These are phyloP conservation scores for Seira ritae DNA, from an alignment of 2,888 invertebrate genomes.

Conservation along the genomic window DNA sequence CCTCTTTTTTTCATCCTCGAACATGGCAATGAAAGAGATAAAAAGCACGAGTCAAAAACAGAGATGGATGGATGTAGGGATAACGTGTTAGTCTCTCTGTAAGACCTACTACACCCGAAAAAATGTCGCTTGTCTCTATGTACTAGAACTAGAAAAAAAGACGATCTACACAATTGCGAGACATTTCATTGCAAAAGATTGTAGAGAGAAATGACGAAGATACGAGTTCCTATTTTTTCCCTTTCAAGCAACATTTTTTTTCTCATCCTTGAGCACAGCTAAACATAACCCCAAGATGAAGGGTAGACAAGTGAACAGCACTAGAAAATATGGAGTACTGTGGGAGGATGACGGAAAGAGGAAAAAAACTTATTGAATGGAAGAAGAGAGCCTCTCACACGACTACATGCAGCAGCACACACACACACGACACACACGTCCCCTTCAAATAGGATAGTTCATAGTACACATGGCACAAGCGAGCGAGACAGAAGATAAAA, in stretches of 20 bases:
- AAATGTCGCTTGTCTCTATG: conserved; percentile 10
- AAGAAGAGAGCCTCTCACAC: not conserved
- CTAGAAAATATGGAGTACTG: not conserved
- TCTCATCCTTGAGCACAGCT: conserved; percentile 3
- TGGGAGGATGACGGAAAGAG: no score
- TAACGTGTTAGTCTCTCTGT: conserved; percentile 5
- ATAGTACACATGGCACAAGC: not conserved
- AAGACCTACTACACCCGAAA: not conserved
- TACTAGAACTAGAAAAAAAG: no score
- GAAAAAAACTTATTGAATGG: not conserved
- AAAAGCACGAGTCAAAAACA: conserved; percentile 3
- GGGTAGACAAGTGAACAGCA: conserved; percentile 3
- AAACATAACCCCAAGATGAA: conserved; percentile 17
- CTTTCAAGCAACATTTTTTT: not conserved
- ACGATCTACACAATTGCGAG: not conserved
- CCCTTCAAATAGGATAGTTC: not conserved
- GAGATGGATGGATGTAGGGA: conserved; percentile 6
- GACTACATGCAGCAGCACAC: no score
- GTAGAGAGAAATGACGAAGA: not conserved
- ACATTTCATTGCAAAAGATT: conserved; percentile 9
- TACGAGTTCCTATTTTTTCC: not conserved
- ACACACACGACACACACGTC: not conserved
- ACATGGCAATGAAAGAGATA: not conserved
- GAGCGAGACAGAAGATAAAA: conserved; percentile 4
- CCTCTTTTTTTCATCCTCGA: not conserved